Base-by-base conservation (phyloP, 2,888 invertebrate species). In the Gymnosoma rotundatum region DNA sequence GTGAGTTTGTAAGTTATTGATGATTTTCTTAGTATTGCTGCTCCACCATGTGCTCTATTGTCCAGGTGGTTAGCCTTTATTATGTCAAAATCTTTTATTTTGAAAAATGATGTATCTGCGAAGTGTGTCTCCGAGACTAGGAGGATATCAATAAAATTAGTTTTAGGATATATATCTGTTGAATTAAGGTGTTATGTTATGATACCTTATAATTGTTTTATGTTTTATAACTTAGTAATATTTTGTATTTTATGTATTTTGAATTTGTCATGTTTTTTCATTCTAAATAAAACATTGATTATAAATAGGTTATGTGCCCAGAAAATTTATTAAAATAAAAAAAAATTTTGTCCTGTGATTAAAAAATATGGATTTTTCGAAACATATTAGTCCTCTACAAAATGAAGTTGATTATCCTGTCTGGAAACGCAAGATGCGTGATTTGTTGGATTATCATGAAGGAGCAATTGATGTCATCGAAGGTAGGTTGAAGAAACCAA, bases 371-470 rank as follows among this genome's bases (percentile, higher is more conserved):
- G 25, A 32, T 32, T 32, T 58, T 32, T 32, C 12, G 3, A 36
- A 60, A 64, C 21, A 64, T n/a, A 25, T 64, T 3, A 64, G 36
- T 20, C 21, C 25, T n/a, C 45, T 64, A 0, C 42, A 42, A 63
- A 21, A 45, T 45, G 45, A 63, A 63, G 14, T 18, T 14, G 45
- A 63, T 45, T 67, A 38, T 14, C 36, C 69, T 36, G 14, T 69
- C 4, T 58, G 82, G 76, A 83, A 78, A 63, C 56, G 70, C 16
- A 79, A 82, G 50, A 70, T 83, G 12, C 36, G 73, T 21, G 83
- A 83, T 66, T 64, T 86, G 54, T 52, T 86, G n/a, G 78, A 83
- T 63, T 80, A 83, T 36, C 85, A 82, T 32, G 86, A 86, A 66
- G 82, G 80, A 25, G 83, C 75, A 14, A 20, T 83, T 18, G 75